A percentile compares a stretch with the other conserved stretches of the same genome.
Evolutionary conservation across 2,888 invertebrate genomes (phyloP).

Genomic region (Drosophila multiciliata): DNA sequence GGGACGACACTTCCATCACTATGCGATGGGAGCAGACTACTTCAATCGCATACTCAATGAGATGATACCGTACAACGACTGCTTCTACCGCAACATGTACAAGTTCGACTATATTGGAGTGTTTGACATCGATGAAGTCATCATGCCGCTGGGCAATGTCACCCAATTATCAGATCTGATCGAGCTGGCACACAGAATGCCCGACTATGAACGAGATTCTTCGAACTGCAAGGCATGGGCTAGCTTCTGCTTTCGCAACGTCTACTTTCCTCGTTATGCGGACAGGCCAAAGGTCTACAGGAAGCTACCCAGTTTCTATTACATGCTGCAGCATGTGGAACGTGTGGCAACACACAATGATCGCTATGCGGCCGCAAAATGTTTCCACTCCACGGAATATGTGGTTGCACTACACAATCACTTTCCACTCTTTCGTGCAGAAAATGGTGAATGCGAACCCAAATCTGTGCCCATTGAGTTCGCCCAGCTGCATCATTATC

Average conservation of each 20-base stretch:
- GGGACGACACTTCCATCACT: conserved; percentile 93
- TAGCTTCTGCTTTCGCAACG: conserved; percentile 94
- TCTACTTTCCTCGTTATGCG: conserved; percentile 95
- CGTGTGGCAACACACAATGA: conserved; percentile 94
- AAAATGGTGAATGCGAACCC: conserved; percentile 89
- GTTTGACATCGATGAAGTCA: conserved; percentile 96
- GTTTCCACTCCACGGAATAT: conserved; percentile 95
- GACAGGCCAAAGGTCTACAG: conserved; percentile 90
- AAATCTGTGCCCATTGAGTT: conserved; percentile 91
- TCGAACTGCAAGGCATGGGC: conserved; percentile 52
- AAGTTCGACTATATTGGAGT: conserved; percentile 94
- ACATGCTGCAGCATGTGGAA: conserved; percentile 96
- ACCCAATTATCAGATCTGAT: conserved; percentile 91
- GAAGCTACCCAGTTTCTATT: conserved; percentile 93
- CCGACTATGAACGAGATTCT: conserved; percentile 86
- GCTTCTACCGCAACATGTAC: conserved; percentile 96
- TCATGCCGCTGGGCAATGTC: conserved; percentile 91
- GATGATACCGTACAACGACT: conserved; percentile 97
- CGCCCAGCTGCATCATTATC: conserved; percentile 96
- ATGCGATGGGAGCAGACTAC: conserved; percentile 93
- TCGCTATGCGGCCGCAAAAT: conserved; percentile 95
- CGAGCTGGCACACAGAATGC: conserved; percentile 86
- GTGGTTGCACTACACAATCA: conserved; percentile 96
- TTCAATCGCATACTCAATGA: conserved; percentile 97
- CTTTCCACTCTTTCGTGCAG: conserved; percentile 93